Evolutionary conservation across 2,113 vertebrate species (phyloP).

Genomic region (Paradoxurus hermaphroditus): DNA sequence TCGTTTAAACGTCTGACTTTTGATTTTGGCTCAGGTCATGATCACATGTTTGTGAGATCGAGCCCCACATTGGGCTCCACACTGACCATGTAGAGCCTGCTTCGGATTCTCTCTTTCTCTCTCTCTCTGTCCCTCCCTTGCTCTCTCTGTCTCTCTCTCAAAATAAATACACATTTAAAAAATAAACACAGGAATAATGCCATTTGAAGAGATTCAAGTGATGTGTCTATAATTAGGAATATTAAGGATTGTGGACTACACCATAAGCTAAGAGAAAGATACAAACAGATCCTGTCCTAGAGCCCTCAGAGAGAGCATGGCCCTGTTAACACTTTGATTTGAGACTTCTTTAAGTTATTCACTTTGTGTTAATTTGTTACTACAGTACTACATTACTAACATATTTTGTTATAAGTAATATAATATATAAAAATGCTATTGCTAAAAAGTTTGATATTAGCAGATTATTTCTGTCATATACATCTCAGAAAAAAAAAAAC

Average conservation of each 20-base stretch:
- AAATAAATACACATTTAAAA: too few relatives aligned
- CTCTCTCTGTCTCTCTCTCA: too few relatives aligned
- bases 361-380: neutral
- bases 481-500: neutral
- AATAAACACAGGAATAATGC: neutral
- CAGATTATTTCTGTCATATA: neutral
- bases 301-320: neutral
- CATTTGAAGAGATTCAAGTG: neutral
- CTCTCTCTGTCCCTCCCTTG: too few relatives aligned
- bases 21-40: too few relatives aligned
- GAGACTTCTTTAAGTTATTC: neutral
- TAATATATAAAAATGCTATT: neutral
- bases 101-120: too few relatives aligned
- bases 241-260: neutral
- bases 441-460: neutral
- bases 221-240: neutral
- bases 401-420: neutral
- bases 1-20: too few relatives aligned
- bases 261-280: neutral
- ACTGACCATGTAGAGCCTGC: too few relatives aligned
- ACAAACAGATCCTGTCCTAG: neutral
- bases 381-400: neutral
- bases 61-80: too few relatives aligned
- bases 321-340: neutral
- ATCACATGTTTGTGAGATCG: too few relatives aligned